Evolutionary conservation across 2,888 invertebrate genomes (phyloP).

Genomic region (Bellardia bayeri): DNA sequence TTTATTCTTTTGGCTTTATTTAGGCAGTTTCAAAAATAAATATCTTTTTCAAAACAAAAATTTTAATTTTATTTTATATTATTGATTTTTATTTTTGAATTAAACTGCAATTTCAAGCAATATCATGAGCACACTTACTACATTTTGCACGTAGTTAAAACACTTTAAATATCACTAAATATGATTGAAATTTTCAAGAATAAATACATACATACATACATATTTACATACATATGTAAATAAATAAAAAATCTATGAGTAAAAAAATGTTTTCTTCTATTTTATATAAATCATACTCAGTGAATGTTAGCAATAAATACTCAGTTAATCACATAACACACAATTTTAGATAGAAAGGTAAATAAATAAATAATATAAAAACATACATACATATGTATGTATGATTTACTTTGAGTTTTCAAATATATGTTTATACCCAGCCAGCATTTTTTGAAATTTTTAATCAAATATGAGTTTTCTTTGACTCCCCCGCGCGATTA

Average conservation of each 20-base stretch:
- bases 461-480: too few species aligned
- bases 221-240: neutral
- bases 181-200: neutral
- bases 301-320: neutral
- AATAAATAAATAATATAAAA: conserved; percentile 12
- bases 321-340: conserved; percentile 2
- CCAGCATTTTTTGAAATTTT: too few species aligned
- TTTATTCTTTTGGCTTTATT: too few species aligned
- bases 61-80: too few species aligned
- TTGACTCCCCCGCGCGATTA: too few species aligned
- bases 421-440: conserved; percentile 29
- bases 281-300: conserved; percentile 27
- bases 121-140: neutral
- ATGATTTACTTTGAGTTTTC: conserved; percentile 22
- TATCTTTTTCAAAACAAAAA: too few species aligned
- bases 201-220: neutral
- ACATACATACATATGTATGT: too few species aligned
- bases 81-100: too few species aligned
- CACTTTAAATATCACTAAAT: neutral
- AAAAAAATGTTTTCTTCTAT: conserved; percentile 20
- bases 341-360: neutral
- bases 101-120: too few species aligned
- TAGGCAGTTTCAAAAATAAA: too few species aligned
- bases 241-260: conserved; percentile 21
- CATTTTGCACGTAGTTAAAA: neutral